Evolutionary conservation across 1,140 invertebrate genomes (phyloP).

Genomic region (Kradibia gibbosae): DNA sequence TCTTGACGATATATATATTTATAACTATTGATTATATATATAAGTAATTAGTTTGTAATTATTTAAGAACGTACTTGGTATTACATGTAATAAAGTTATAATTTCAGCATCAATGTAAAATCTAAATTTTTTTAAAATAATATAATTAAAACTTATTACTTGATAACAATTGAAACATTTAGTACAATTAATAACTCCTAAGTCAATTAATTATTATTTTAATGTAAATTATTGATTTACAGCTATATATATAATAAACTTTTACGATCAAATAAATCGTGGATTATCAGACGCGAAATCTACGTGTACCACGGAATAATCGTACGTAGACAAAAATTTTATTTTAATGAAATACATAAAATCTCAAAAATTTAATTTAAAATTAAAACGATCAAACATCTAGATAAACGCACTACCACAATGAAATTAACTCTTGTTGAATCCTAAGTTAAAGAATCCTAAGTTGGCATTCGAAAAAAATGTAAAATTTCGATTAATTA

Average conservation of each 20-base stretch:
- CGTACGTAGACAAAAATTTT: neutral
- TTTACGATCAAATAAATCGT: neutral
- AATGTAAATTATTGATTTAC: too few relatives aligned
- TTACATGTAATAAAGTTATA: too few relatives aligned
- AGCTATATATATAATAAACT: too few relatives aligned
- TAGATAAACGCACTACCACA: neutral
- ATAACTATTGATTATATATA: too few relatives aligned
- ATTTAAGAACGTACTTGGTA: too few relatives aligned
- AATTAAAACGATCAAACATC: neutral
- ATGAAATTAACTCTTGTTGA: neutral
- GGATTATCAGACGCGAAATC: neutral
- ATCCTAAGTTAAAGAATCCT: neutral
- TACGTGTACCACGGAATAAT: neutral
- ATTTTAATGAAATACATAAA: constrained; percentile 7
- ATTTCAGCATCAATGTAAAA: too few relatives aligned
- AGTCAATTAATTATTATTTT: neutral
- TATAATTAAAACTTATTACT: too few relatives aligned
- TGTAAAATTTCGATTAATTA: constrained; percentile 4
- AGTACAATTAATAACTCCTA: neutral
- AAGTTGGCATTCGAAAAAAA: neutral
- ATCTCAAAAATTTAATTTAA: constrained; percentile 7
- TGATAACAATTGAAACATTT: too few relatives aligned
- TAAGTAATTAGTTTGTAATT: too few relatives aligned
- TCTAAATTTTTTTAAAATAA: too few relatives aligned
- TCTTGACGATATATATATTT: too few relatives aligned